Evolutionary conservation across 1,140 invertebrate genomes (phyloP).

Genomic region (Drosophila nigrodunni): DNA sequence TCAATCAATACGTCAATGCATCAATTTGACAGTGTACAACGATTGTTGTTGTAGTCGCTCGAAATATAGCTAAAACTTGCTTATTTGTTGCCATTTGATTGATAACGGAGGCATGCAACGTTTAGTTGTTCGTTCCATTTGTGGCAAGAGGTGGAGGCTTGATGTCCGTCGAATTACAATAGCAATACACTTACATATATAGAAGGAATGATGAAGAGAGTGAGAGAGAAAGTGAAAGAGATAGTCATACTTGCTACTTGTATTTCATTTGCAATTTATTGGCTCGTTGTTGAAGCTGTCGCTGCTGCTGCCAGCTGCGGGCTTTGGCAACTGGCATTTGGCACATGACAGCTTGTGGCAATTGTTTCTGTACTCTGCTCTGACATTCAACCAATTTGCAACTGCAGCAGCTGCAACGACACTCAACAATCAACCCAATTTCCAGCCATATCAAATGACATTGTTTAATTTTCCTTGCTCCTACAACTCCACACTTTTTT

Average conservation of each 20-base stretch:
- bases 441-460: not conserved
- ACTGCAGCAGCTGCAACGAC: not conserved
- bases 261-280: conserved; percentile 66
- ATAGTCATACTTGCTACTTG: conserved; percentile 17
- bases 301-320: conserved; percentile 43
- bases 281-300: conserved; percentile 19
- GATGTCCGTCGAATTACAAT: conserved; percentile 14
- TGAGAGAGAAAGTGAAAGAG: not conserved
- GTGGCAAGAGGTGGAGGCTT: not conserved
- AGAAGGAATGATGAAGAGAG: not conserved
- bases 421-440: not conserved
- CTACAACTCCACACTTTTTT: not conserved
- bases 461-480: not conserved
- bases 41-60: conserved; percentile 14
- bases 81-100: conserved; percentile 75
- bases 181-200: not conserved
- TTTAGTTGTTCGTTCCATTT: not conserved
- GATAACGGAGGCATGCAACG: conserved; percentile 32
- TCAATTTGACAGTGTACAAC: conserved; percentile 66
- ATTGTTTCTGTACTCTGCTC: conserved; percentile 15
- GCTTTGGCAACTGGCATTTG: conserved; percentile 22
- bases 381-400: conserved; percentile 59
- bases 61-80: conserved; percentile 55
- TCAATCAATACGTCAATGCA: conserved; percentile 75
- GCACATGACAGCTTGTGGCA: conserved; percentile 23